These are phyloP conservation scores for Drosophila rufa DNA, from an alignment of 1,140 invertebrate genomes.

Conservation along the genomic window DNA sequence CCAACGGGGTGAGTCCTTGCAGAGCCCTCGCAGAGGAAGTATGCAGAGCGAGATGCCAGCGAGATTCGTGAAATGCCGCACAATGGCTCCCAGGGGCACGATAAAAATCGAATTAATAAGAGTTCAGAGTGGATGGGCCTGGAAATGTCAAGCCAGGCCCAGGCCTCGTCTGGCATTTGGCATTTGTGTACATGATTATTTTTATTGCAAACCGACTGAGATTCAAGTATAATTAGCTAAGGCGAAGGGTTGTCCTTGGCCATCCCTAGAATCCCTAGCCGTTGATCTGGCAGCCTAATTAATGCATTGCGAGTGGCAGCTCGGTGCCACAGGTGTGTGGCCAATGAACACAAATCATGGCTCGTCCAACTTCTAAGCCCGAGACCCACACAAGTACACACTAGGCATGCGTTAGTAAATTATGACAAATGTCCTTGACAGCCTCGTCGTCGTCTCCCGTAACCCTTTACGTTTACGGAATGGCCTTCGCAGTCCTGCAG, in stretches of 20 bases:
- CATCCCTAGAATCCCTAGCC: not conserved
- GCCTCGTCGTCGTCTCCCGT: constrained; percentile 30
- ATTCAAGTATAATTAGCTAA: constrained; percentile 55
- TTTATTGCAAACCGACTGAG: constrained; percentile 56
- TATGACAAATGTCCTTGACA: constrained; percentile 85
- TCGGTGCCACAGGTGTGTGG: constrained; percentile 77
- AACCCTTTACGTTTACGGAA: constrained; percentile 51
- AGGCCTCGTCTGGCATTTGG: not conserved
- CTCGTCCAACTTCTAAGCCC: not conserved
- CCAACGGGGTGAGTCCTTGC: constrained; percentile 12
- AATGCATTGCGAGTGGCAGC: constrained; percentile 60
- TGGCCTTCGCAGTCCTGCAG: not conserved
- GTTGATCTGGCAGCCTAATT: constrained; percentile 59
- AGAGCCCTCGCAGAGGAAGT: constrained; percentile 39
- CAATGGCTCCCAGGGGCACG: constrained; percentile 82
- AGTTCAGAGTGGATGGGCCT: constrained; percentile 74
- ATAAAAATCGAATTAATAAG: constrained; percentile 85
- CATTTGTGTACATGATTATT: constrained; percentile 59
- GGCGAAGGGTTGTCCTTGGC: constrained; percentile 13
- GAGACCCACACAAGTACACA: constrained; percentile 12
- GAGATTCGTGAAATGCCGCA: constrained; percentile 82
- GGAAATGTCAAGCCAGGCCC: constrained; percentile 59
- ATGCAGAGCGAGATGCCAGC: constrained; percentile 70
- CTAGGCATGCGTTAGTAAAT: constrained; percentile 68
- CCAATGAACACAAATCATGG: constrained; percentile 73